Evolutionary conservation across 2,797 vertebrate species (phyloP), one percentile per base, ranked within the genome.

Genomic region (Dipus sagitta): DNA sequence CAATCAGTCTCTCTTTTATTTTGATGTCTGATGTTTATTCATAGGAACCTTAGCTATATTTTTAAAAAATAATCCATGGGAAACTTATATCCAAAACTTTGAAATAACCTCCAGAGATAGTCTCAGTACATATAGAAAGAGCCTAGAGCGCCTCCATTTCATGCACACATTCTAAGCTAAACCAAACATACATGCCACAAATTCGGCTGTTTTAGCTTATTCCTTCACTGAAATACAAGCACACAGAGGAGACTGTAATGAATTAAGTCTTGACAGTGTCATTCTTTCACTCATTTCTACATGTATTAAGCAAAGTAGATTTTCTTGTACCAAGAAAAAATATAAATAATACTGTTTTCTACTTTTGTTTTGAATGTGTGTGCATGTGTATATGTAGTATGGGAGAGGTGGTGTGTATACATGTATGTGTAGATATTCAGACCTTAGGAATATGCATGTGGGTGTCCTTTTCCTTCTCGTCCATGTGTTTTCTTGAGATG

Each of bases 281-380:
- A 58, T 58, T 94, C 65, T 9, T 10, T 47, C 47, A 23, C 2
- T 91, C 32, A 79, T 89, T 88, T 94, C 28, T 20, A 74, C 24
- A 30, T 75, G 70, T 0, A 4, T 88, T 86, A 88, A 83, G 38
- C 54, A 24, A 74, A 15, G 26, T 5, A 24, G 0, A 75, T 54
- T 84, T 52, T 54, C n/a, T 54, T 28, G 34, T 74, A 79, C 17
- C 32, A 77, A 91, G 80, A 10, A 8, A 72, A 62, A 90, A 77
- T 28, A 9, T 65, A 92, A 75, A 38, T 54, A 60, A 79, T 58
- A 9, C 70, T 32, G 83, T 80, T 88, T 92, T 74, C 70, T 86
- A 58, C 9, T 67, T 89, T 85, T 83, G 47, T 47, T 11, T 11
- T 47, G 5, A 9, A 47, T 47, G 47, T 47, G 47, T 47, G 47